phyloP scores from a whole-genome alignment of 2,113 vertebrate genomes.

The Hemichromis elongatus region DNA sequence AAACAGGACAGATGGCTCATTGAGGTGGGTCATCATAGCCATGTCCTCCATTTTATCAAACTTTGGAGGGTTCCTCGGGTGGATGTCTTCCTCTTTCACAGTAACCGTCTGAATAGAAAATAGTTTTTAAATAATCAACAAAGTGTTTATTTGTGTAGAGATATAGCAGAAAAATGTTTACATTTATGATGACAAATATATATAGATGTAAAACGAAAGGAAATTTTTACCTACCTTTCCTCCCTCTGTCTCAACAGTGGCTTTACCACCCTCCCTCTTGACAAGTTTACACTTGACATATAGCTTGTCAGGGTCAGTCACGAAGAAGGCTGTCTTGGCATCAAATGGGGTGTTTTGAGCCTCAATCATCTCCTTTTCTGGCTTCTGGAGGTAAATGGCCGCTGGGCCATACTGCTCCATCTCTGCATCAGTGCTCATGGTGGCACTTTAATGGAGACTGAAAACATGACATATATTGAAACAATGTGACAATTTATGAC shows the following conservation, averaged over 20 bases:
- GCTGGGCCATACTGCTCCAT: constrained; percentile 20
- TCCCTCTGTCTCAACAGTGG: constrained; percentile 9
- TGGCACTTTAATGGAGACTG: constrained; percentile 3
- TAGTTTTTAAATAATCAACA: background rate
- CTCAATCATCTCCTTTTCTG: constrained; percentile 26
- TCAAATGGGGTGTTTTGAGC: constrained; percentile 31
- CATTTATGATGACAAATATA: background rate
- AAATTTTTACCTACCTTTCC: constrained; percentile 24
- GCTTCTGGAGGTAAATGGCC: constrained; percentile 13
- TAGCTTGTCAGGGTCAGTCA: background rate
- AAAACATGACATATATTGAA: background rate
- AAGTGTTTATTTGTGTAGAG: background rate
- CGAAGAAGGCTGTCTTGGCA: constrained; percentile 27
- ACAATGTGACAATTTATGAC: background rate
- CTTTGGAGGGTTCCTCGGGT: constrained; percentile 72
- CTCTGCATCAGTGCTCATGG: constrained; percentile 13
- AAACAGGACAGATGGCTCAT: constrained; percentile 56
- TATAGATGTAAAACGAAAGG: background rate
- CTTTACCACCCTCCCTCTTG: constrained; percentile 34
- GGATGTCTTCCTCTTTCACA: constrained; percentile 66
- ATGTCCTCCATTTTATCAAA: constrained; percentile 76
- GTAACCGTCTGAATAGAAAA: constrained; percentile 49
- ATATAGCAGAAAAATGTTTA: background rate
- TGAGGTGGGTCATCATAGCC: constrained; percentile 80
- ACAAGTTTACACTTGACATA: constrained; percentile 32